phyloP scores from a whole-genome alignment of 2,113 vertebrate genomes.

The Muntiacus reevesi region DNA sequence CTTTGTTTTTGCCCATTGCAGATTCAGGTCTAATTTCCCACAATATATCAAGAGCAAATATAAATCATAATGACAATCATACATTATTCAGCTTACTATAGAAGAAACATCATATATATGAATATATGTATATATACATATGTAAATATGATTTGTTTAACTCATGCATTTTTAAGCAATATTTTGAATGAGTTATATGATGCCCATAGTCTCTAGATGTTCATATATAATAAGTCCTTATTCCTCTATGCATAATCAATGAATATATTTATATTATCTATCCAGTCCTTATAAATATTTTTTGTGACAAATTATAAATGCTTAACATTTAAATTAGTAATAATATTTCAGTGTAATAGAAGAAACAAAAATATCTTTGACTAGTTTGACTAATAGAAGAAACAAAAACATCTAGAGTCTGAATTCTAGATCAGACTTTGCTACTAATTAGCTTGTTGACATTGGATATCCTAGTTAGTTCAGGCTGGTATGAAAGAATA shows the following conservation, averaged over 20 bases:
- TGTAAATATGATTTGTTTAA: not conserved
- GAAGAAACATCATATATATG: not conserved
- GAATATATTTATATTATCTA: not conserved
- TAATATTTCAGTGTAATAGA: not conserved
- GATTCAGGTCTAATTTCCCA: not conserved
- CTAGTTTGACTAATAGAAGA: not conserved
- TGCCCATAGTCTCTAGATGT: not conserved
- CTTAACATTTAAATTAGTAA: not conserved
- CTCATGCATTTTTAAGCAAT: not conserved
- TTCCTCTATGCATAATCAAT: not conserved
- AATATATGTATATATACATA: not conserved
- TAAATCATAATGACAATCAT: not conserved
- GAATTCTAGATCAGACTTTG: not conserved
- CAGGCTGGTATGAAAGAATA: not conserved
- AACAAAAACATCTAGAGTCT: not conserved
- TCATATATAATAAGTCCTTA: not conserved
- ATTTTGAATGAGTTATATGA: not conserved
- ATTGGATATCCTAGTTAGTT: not conserved
- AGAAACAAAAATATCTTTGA: not conserved
- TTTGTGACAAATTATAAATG: not conserved
- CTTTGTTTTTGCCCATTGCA: not conserved
- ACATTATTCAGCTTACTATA: not conserved
- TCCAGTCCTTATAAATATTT: not conserved
- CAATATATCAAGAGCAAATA: not conserved
- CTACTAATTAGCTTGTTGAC: not conserved